Conservation (phyloP, 2,888 invertebrate genomes). For the Siphlonurus alternatus region DNA sequence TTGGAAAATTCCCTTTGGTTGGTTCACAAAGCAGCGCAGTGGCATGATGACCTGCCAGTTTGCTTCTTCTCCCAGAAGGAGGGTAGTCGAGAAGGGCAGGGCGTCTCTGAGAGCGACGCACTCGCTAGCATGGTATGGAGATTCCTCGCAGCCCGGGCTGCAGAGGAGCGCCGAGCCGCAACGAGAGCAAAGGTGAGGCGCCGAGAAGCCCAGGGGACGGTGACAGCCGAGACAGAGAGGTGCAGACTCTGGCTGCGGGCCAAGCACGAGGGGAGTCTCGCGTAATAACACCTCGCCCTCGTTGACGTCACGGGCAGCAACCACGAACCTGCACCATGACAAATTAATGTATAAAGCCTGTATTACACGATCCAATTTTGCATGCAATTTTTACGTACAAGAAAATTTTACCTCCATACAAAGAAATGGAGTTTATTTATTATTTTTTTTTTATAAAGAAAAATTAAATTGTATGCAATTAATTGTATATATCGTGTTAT, state of each 20-base stretch:
- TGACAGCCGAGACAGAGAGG: not conserved
- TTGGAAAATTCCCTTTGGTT: not conserved
- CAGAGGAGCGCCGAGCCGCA: not conserved
- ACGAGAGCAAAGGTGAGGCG: not conserved
- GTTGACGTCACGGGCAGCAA: not conserved
- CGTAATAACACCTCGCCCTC: not conserved
- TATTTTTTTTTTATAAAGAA: too few relatives aligned
- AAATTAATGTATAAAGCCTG: too few relatives aligned
- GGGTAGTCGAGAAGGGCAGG: not conserved
- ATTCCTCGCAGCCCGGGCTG: not conserved
- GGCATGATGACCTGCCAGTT: conserved; percentile 32
- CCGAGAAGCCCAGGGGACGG: not conserved
- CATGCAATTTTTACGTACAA: too few relatives aligned
- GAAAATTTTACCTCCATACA: too few relatives aligned
- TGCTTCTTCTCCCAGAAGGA: conserved; percentile 33
- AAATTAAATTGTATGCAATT: too few relatives aligned
- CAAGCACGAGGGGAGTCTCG: not conserved
- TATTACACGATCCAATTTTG: too few relatives aligned
- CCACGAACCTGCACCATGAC: too few relatives aligned
- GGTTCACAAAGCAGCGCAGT: not conserved
- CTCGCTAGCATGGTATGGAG: not conserved
- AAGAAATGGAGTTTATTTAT: too few relatives aligned
- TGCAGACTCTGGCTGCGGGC: not conserved
- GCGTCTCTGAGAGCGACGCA: not conserved
- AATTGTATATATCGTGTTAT: too few relatives aligned